These are phyloP conservation scores for Beris morrisii DNA, from an alignment of 2,888 invertebrate genomes.

Conservation along the genomic window DNA sequence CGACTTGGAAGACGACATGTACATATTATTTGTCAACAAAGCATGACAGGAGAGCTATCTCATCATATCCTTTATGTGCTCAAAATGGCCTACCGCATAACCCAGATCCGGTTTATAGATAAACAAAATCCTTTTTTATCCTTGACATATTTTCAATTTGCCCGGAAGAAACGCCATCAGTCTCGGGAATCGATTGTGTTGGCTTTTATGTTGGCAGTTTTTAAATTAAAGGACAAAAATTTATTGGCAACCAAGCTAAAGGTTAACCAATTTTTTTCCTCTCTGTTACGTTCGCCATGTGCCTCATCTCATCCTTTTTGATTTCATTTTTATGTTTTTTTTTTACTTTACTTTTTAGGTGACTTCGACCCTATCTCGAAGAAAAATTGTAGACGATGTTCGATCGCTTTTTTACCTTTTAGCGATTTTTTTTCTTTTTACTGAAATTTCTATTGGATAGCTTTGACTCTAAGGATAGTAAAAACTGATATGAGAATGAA, in stretches of 20 bases:
- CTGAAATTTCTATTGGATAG: too few species aligned
- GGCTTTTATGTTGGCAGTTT: conserved; percentile 30
- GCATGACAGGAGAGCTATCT: too few species aligned
- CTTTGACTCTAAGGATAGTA: too few species aligned
- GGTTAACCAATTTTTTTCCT: conserved; percentile 33
- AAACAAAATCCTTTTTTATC: conserved; percentile 36
- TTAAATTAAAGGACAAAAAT: conserved; percentile 37
- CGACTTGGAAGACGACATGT: too few species aligned
- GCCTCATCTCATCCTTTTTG: neutral
- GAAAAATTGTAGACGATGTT: conserved; percentile 4
- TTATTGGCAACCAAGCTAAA: conserved; percentile 33
- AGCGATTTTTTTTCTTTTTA: too few species aligned
- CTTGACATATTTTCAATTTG: conserved; percentile 38
- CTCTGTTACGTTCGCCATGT: neutral
- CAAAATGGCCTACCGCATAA: too few species aligned
- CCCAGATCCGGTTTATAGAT: conserved; percentile 31
- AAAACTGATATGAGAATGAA: too few species aligned
- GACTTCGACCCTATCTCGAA: conserved; percentile 3
- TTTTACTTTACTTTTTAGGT: neutral
- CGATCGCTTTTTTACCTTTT: neutral
- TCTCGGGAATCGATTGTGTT: conserved; percentile 33
- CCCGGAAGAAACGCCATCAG: conserved; percentile 31
- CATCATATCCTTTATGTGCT: too few species aligned
- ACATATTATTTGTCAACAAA: too few species aligned
- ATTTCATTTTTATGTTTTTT: neutral